Evolutionary conservation across 2,113 vertebrate genomes (phyloP).

Genomic region (Lophura nycthemera): DNA sequence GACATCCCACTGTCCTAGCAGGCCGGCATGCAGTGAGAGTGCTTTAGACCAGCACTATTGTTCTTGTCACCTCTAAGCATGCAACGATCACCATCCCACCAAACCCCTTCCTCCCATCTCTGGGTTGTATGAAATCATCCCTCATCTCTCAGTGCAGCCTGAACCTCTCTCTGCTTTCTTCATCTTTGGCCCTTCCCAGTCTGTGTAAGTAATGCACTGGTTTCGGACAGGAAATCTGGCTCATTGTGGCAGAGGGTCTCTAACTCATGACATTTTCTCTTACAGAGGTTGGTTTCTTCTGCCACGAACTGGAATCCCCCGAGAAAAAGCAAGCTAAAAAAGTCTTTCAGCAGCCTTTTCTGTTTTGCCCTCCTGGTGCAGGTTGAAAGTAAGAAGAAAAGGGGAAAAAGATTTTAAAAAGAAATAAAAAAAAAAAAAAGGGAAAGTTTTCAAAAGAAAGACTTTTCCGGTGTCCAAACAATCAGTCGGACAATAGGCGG

Average conservation of each 20-base stretch:
- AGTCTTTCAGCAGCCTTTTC: slow-evolving; percentile 39
- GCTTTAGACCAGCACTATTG: neutral
- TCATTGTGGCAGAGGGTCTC: neutral
- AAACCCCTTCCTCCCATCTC: neutral
- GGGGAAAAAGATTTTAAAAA: neutral
- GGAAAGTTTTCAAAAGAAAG: neutral
- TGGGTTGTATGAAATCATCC: neutral
- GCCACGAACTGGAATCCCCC: neutral
- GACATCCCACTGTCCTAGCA: neutral
- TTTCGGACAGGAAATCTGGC: neutral
- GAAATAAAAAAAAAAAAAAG: neutral
- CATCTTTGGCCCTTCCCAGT: neutral
- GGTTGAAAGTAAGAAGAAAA: slow-evolving; percentile 41
- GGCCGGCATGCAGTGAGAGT: neutral
- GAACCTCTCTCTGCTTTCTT: neutral
- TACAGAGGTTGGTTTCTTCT: neutral
- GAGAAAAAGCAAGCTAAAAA: slow-evolving; percentile 41
- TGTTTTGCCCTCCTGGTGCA: slow-evolving; percentile 44
- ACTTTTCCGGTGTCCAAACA: slow-evolving; percentile 22
- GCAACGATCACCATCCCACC: neutral
- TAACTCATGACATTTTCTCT: neutral
- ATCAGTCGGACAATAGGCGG: neutral
- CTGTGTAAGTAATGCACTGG: neutral
- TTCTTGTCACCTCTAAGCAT: slow-evolving; percentile 27
- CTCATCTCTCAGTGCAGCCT: neutral